These are phyloP conservation scores for Resseliella maxima DNA, from an alignment of 2,888 invertebrate species.

Conservation along the genomic window DNA sequence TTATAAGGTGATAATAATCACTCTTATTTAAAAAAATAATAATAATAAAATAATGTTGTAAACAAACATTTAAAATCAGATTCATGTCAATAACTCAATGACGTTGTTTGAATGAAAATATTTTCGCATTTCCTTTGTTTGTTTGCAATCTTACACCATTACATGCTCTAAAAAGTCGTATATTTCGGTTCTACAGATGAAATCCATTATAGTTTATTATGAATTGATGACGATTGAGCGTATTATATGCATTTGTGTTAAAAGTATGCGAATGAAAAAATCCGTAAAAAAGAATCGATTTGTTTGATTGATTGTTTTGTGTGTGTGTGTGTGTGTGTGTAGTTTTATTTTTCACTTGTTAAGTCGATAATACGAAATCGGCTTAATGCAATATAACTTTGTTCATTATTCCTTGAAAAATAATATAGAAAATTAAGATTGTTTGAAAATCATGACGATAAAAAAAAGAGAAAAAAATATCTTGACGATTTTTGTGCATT, in stretches of 20 bases:
- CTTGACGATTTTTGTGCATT: background rate
- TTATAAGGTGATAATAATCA: too few relatives aligned
- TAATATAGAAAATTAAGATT: slow-evolving; percentile 12
- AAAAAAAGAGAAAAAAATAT: background rate
- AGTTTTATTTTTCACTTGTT: background rate
- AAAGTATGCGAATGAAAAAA: background rate
- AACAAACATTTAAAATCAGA: too few relatives aligned
- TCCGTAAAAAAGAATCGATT: slow-evolving; percentile 2
- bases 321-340: background rate
- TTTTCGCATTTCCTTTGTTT: too few relatives aligned
- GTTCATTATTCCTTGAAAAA: slow-evolving; percentile 17
- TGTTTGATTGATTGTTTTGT: background rate
- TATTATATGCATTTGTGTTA: background rate
- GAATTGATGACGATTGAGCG: background rate
- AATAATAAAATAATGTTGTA: too few relatives aligned
- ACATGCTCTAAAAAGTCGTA: too few relatives aligned
- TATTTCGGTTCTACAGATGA: background rate
- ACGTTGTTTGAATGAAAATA: too few relatives aligned
- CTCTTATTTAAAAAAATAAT: too few relatives aligned
- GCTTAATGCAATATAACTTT: slow-evolving; percentile 29
- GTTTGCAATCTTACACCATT: too few relatives aligned
- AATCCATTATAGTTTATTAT: background rate
- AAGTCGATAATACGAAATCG: slow-evolving; percentile 23
- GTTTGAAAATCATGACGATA: background rate
- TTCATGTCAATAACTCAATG: too few relatives aligned